Evolutionary conservation across 2,797 vertebrate species (phyloP), one percentile per base, ranked within the genome.

Genomic region (Echiichthys vipera): DNA sequence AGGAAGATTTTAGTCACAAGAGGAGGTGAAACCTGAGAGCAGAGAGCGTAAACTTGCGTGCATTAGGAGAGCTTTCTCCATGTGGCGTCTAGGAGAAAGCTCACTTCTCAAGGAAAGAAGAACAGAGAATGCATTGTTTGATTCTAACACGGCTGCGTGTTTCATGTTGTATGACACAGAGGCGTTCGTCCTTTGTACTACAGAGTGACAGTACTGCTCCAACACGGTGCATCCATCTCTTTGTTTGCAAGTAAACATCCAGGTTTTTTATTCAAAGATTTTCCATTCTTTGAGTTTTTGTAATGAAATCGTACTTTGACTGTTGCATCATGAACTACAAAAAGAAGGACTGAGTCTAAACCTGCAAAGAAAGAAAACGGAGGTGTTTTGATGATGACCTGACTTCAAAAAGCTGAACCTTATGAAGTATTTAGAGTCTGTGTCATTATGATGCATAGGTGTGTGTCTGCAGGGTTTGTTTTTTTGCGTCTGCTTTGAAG

Each of bases 91-190:
- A 30, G 12, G 54, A 50, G n/a, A 20, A 40, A 54, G 24, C 15
- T 45, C 15, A 34, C 46, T 55, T 69, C 51, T 47, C 42, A 27
- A 75, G 27, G 40, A 54, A 64, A 51, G n/a, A 40, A 43, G 50
- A 71, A 75, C 47, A 72, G 63, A 78, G 53, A 27, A 11, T 4
- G 62, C 66, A 39, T 40, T 61, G 77, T 80, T 29, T 50, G 20
- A 20, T 9, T 58, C 36, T 10, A 32, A 54, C 51, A 45, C 11
- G 34, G 56, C 72, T 65, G 47, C 59, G 29, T 14, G 47, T 56
- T 75, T 29, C 13, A 62, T 24, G 46, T 20, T 29, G 20, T 43
- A 47, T n/a, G 43, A 37, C 47, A 75, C 55, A 67, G 50, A 40
- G 34, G n/a, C 58, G 67, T 58, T 67, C 61, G 20, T 47, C 24